Evolutionary conservation across 30 jellyfish, hydroid and myxozoan genomes (phyloP), one percentile per base, ranked within the genome.

Genomic region (Catostylus mosaicus): DNA sequence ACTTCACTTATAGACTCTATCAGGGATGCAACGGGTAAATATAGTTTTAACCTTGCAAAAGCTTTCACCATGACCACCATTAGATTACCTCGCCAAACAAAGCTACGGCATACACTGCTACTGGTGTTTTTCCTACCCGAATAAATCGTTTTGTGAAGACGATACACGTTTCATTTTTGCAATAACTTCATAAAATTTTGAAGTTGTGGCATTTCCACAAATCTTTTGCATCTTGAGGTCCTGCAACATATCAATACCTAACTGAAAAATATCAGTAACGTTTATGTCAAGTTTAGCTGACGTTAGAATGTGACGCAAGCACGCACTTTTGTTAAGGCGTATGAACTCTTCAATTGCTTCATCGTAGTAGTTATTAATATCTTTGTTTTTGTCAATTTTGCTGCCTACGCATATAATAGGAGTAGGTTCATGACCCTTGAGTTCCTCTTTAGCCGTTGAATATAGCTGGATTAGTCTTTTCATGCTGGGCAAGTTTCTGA

Each of bases 371-470:
- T 68, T 46, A 12, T 54, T 51, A 0, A 70, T 68, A 38, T 82
- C 92, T 9, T 19, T 38, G 54, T 20, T 56, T 37, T 29, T 29
- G 35, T 82, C 92, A 54, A 71, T 82, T 43, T 82, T 82, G 0
- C 57, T 71, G 7, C 92, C 92, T 34, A 82, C 69, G 57, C 71
- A 26, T 36, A 82, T 71, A 6, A 71, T 56, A 7, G 92, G 92
- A 8, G 61, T 31, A 20, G 78, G 20, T 23, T 61, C 54, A 48
- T 32, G 45, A 24, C 43, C 80, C 16, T 51, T 51, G 35, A 75
- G 38, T 1, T 65, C 61, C n/a, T 71, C 77, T 36, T 31, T 50
- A 1, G 66, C 75, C 6, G 67, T 69, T 36, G 51, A 7, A 45
- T 36, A 35, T 6, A 82, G 51, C 30, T 68, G 56, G 11, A 51